Evolutionary conservation across 2,888 invertebrate genomes (phyloP), one percentile per base, ranked within the genome.

Genomic region (Scrobipalpa costella): DNA sequence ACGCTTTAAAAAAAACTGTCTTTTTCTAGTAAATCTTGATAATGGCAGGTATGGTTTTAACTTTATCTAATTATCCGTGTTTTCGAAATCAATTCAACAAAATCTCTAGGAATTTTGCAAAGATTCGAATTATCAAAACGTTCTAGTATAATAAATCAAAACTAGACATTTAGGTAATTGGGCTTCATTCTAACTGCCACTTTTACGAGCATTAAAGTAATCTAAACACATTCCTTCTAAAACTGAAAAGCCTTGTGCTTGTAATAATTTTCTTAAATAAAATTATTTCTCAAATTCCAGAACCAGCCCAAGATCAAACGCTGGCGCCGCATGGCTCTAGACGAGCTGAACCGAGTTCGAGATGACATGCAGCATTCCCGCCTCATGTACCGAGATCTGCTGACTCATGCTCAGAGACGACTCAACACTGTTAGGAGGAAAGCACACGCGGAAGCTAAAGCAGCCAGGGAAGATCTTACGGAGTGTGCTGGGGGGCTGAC

Each of bases 331-430:
- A 77, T 81, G 21, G 91, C 90, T 0, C 68, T 76, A 0, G 71
- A 79, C 21, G 90, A 91, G 69, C 76, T 91, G 15, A 78, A 84
- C 57, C 74, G 89, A 38, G 85, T 90, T 0, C 75, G 78, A 19
- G 85, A 86, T 17, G 90, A 91, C 70, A 71, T 90, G 7, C 77
- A 79, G 34, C 83, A 86, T 67, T 79, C 88, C n/a, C 73, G 84
- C 8, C 73, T 74, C 13, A 79, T 81, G 0, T 91, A 88, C 70
- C 73, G 76, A 2, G 91, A 91, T 70, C 68, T 90, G 8, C 76
- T 90, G 5, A 68, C 80, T 1, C 91, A 90, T 64, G 78, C 81
- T 1, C 78, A 78, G 2, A 69, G 84, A 6, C 80, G 83, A 64
- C 79, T 90, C 1, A 77, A 77, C 63, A 84, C 84, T 27, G 66